Conservation (phyloP, 2,113 vertebrate genomes). For the Dolichotis patagonum region DNA sequence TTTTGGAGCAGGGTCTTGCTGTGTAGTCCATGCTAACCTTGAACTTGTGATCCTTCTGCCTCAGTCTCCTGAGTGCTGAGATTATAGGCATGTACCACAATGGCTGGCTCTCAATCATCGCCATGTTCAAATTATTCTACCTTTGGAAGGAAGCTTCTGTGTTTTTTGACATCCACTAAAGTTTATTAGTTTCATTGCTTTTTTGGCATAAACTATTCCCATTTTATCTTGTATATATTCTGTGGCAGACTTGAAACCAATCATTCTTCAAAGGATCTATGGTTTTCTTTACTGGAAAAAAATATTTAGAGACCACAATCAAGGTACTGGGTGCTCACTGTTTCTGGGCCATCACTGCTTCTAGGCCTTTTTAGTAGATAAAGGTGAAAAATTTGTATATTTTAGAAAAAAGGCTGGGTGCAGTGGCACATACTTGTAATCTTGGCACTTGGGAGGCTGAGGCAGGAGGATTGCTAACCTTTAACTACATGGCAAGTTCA, state of each 20-base stretch:
- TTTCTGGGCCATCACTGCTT: neutral
- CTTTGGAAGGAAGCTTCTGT: neutral
- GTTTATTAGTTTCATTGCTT: neutral
- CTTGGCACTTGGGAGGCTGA: neutral
- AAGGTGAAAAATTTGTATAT: neutral
- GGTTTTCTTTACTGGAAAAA: neutral
- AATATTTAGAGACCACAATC: neutral
- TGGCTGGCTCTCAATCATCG: neutral
- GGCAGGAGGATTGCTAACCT: neutral
- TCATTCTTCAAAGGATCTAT: neutral
- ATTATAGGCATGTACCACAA: neutral
- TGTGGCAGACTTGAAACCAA: neutral
- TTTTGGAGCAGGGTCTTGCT: neutral
- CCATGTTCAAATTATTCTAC: neutral
- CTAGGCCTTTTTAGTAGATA: neutral
- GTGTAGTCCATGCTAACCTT: neutral
- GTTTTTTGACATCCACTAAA: neutral
- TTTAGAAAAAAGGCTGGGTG: neutral
- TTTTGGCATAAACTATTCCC: neutral
- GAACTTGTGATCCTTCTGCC: neutral
- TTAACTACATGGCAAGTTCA: neutral
- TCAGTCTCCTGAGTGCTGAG: neutral
- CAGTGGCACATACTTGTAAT: neutral
- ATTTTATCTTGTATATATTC: neutral
- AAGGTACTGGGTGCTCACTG: neutral